Percentiles rank a stretch among this genome's conserved stretches.
phyloP scores from a whole-genome alignment of 2,113 vertebrate genomes.

The Pseudopodoces humilis region DNA sequence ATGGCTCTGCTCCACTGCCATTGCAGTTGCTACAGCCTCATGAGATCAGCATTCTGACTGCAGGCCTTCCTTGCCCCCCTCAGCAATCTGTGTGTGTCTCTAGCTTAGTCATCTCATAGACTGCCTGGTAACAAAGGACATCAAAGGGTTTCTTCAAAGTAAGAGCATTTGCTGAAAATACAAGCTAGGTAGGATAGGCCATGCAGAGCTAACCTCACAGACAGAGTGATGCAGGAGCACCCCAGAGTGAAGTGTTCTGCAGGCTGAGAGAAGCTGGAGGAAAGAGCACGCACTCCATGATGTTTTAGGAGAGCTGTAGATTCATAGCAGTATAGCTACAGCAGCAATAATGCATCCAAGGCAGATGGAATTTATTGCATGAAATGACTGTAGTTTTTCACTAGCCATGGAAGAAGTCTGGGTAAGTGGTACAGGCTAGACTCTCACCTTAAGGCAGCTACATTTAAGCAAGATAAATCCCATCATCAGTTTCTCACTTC shows the following conservation, averaged over 20 bases:
- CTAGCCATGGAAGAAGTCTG: background rate
- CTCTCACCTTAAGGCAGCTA: background rate
- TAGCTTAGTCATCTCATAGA: background rate
- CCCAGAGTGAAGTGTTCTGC: background rate
- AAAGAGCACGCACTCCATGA: background rate
- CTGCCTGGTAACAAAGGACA: background rate
- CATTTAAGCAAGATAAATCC: slow-evolving; percentile 2
- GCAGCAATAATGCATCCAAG: background rate
- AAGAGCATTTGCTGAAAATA: background rate
- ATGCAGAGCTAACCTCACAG: background rate
- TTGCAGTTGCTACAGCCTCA: background rate
- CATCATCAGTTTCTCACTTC: background rate
- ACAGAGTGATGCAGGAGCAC: background rate
- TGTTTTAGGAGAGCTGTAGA: background rate
- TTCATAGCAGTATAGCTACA: background rate
- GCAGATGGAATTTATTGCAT: background rate
- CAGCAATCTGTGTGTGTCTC: background rate
- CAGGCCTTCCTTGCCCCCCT: background rate
- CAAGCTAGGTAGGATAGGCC: background rate
- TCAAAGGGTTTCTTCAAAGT: background rate
- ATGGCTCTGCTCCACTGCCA: background rate
- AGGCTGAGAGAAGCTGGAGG: background rate
- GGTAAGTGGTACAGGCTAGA: background rate
- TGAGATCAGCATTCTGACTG: background rate
- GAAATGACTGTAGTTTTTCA: background rate